Evolutionary conservation across 2,888 invertebrate species (phyloP), one percentile per base, ranked within the genome.

Genomic region (Synanthedon formicaeformis): DNA sequence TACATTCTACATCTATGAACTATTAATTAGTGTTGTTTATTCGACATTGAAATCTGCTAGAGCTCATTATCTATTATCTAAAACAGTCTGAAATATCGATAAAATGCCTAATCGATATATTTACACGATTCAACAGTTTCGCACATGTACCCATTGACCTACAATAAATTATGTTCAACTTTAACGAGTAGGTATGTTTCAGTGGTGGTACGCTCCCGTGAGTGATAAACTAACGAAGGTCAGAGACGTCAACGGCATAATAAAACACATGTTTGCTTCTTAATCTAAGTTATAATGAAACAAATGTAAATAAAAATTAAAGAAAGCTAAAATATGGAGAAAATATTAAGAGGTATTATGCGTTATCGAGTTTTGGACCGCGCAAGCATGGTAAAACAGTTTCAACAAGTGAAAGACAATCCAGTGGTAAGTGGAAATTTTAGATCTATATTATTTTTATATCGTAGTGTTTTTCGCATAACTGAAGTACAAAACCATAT

Each of bases 321-420:
- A 57, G 56, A 60, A 50, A 59, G 53, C 34, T 13, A 48, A 56
- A 57, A 53, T 14, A 96, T 97, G 95, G 95, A 96, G 69, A 91
- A 94, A 80, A 94, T 97, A 74, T 83, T 97, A 61, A 91, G 93
- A 73, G 97, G 97, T 52, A 94, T 97, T 53, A 95, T 97, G 92
- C 91, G 93, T 69, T 98, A 97, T 78, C 91, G 96, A 56, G 90
- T 92, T 57, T 91, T 93, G 54, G 93, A 94, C 61, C 90, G 94
- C 60, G 92, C 93, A 56, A 92, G 91, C 69, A 96, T 97, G 96
- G 95, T 98, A 40, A 92, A 96, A 83, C 96, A 98, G 81, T 98
- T 98, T 83, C 89, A 94, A 78, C 89, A 92, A 90, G 96, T 98
- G 62, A 90, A 91, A 75, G 93, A 97, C 86, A 91, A 96, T 87